These are phyloP conservation scores for Plagiodera versicolora DNA, from an alignment of 2,888 invertebrate species.

Conservation along the genomic window DNA sequence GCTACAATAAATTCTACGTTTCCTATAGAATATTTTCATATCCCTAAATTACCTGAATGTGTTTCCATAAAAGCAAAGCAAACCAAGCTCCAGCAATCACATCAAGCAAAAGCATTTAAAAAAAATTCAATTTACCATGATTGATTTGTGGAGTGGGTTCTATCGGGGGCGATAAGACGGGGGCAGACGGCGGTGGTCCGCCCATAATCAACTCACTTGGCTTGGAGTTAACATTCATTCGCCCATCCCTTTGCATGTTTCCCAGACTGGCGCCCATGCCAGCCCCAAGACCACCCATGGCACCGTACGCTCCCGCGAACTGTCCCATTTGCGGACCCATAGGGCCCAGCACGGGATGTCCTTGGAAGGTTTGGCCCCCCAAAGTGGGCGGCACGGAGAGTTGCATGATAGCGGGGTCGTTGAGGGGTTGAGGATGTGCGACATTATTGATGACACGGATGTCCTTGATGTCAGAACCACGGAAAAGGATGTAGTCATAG, in stretches of 20 bases:
- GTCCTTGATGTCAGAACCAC: constrained; percentile 98
- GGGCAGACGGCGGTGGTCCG: too few species aligned
- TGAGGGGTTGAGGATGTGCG: constrained; percentile 71
- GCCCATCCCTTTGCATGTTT: constrained; percentile 52
- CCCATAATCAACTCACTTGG: constrained; percentile 66
- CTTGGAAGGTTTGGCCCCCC: constrained; percentile 65
- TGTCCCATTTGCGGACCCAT: constrained; percentile 57
- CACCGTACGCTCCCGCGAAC: constrained; percentile 55
- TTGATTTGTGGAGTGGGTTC: constrained; percentile 50
- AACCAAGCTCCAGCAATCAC: constrained; percentile 11
- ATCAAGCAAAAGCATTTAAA: constrained; percentile 20
- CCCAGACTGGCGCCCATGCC: constrained; percentile 52
- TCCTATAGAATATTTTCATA: too few species aligned
- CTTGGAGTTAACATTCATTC: constrained; percentile 48
- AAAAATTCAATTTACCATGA: constrained; percentile 53
- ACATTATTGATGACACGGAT: constrained; percentile 92
- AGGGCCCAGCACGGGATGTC: constrained; percentile 70
- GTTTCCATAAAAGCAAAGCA: constrained; percentile 14
- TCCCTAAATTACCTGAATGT: too few species aligned
- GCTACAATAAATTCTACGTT: too few species aligned
- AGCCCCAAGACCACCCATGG: constrained; percentile 40
- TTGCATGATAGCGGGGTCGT: constrained; percentile 98
- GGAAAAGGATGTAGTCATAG: constrained; percentile 97
- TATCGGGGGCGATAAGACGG: constrained; percentile 54
- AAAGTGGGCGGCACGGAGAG: constrained; percentile 77